Conservation (phyloP, 2,888 invertebrate genomes). For the Eupithecia abbreviata region DNA sequence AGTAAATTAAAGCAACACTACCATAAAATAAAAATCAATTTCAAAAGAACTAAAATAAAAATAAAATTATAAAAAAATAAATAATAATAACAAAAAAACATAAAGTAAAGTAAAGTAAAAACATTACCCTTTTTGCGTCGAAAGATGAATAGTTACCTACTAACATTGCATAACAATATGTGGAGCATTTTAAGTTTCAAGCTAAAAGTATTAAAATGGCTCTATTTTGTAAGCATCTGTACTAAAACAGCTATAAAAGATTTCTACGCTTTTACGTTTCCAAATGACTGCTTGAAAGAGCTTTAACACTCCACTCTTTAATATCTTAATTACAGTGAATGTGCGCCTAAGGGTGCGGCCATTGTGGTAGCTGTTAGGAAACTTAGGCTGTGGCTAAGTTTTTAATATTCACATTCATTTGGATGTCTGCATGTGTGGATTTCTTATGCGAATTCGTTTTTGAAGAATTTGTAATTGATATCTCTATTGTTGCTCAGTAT, state of each 20-base stretch:
- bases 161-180: neutral
- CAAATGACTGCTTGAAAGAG: conserved; percentile 41
- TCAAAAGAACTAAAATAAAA: too few species aligned
- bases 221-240: neutral
- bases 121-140: neutral
- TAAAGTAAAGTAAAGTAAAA: too few species aligned
- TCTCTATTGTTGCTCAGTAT: too few species aligned
- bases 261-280: conserved; percentile 42
- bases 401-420: neutral
- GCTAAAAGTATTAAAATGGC: neutral
- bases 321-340: conserved; percentile 47
- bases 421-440: neutral
- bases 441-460: too few species aligned
- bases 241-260: conserved; percentile 15
- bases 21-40: too few species aligned
- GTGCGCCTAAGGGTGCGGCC: conserved; percentile 32
- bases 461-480: too few species aligned
- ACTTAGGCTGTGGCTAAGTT: neutral
- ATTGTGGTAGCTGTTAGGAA: neutral
- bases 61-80: too few species aligned
- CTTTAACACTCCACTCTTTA: conserved; percentile 44
- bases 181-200: neutral
- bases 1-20: too few species aligned
- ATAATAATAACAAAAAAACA: too few species aligned
- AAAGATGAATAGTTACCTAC: neutral